Evolutionary conservation across 2,113 vertebrate species (phyloP).

Genomic region (Anhinga anhinga): DNA sequence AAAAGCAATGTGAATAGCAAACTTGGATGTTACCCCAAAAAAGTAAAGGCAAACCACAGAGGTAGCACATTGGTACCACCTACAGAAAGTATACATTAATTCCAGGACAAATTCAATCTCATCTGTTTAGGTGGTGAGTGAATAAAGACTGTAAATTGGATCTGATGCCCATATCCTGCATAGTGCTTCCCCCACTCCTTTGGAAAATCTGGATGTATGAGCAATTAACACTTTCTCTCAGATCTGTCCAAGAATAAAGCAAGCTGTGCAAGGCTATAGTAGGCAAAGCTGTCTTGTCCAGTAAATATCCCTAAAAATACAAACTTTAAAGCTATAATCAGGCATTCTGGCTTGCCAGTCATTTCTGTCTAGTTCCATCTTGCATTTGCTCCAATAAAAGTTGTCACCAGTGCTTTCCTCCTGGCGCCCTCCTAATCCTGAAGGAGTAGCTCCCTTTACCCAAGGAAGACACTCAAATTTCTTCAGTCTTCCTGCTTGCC

Average conservation of each 20-base stretch:
- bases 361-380: neutral
- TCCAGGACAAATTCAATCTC: neutral
- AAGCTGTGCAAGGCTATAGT: neutral
- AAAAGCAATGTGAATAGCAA: neutral
- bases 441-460: neutral
- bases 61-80: neutral
- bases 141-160: neutral
- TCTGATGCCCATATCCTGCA: neutral
- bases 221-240: neutral
- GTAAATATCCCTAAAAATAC: neutral
- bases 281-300: neutral
- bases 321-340: neutral
- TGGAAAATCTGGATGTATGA: neutral
- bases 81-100: neutral
- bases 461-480: neutral
- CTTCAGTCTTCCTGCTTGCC: neutral
- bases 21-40: accelerated
- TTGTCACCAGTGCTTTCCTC: neutral
- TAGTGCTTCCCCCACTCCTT: neutral
- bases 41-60: neutral
- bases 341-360: neutral
- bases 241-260: neutral
- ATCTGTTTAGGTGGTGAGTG: neutral
- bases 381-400: neutral
- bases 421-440: neutral